A percentile compares a stretch with the other conserved stretches of the same genome.
Evolutionary conservation across 2,113 vertebrate species (phyloP).

Genomic region (Heterotis niloticus): DNA sequence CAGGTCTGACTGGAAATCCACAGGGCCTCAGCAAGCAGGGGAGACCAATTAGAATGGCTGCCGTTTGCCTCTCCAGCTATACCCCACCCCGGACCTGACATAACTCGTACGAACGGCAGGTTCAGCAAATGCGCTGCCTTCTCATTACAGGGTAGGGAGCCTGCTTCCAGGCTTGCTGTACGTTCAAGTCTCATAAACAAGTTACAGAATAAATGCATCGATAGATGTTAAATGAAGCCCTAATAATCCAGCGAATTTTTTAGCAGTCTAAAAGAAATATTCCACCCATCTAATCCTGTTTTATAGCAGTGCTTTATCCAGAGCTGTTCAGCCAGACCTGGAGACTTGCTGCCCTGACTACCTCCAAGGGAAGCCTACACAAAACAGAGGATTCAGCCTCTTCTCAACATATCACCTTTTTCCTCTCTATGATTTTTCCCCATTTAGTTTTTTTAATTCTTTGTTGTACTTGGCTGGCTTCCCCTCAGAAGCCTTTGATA

Average conservation of each 20-base stretch:
- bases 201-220: neutral
- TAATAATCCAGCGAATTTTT: neutral
- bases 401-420: neutral
- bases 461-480: too few species aligned
- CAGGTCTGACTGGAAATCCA: constrained; percentile 22
- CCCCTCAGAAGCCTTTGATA: too few species aligned
- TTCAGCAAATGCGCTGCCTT: neutral
- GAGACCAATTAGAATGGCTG: constrained; percentile 18
- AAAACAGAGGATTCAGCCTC: neutral
- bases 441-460: too few species aligned
- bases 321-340: neutral
- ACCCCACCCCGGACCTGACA: neutral
- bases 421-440: neutral
- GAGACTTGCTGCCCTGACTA: neutral
- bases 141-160: neutral
- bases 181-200: neutral
- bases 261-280: too few species aligned
- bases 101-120: neutral
- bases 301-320: neutral
- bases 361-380: neutral
- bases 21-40: constrained; percentile 16
- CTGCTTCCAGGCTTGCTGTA: neutral
- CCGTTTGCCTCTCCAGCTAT: neutral
- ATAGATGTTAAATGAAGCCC: neutral
- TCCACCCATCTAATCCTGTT: neutral